Conservation (phyloP, 1,140 invertebrate genomes). For the Saxidomus purpurata region DNA sequence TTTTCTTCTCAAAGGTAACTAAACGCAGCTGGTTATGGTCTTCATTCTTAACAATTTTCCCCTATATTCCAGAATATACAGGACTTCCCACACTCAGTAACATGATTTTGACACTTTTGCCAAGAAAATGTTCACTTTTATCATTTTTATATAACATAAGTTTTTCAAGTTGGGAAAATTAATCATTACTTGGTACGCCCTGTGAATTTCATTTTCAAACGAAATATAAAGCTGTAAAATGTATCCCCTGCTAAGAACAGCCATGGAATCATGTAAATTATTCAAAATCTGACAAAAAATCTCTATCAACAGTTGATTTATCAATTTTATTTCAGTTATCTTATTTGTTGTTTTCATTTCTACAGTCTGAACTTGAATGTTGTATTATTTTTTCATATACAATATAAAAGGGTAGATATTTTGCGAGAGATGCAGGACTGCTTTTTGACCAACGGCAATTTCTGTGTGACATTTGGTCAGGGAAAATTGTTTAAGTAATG, state of each 20-base stretch:
- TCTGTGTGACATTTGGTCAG: no score
- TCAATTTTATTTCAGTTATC: neutral
- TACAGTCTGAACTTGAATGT: no score
- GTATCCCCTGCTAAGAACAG: neutral
- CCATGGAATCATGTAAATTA: neutral
- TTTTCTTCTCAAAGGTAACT: no score
- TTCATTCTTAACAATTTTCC: no score
- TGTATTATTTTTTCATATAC: no score
- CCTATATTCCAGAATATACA: neutral
- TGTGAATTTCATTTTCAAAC: conserved; percentile 7
- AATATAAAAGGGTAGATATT: no score
- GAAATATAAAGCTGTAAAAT: neutral
- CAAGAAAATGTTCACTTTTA: conserved; percentile 16
- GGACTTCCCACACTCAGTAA: no score
- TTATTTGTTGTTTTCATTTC: no score
- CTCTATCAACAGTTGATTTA: neutral
- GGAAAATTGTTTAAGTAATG: no score
- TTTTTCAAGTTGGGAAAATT: neutral
- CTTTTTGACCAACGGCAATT: no score
- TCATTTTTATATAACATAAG: conserved; percentile 14
- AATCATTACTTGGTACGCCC: conserved; percentile 9
- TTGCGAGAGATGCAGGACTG: no score
- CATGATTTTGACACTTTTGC: conserved; percentile 13
- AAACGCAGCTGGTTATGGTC: no score
- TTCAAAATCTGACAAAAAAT: conserved; percentile 2